phyloP scores from a whole-genome alignment of 1,140 invertebrate genomes.

The Periplaneta americana region DNA sequence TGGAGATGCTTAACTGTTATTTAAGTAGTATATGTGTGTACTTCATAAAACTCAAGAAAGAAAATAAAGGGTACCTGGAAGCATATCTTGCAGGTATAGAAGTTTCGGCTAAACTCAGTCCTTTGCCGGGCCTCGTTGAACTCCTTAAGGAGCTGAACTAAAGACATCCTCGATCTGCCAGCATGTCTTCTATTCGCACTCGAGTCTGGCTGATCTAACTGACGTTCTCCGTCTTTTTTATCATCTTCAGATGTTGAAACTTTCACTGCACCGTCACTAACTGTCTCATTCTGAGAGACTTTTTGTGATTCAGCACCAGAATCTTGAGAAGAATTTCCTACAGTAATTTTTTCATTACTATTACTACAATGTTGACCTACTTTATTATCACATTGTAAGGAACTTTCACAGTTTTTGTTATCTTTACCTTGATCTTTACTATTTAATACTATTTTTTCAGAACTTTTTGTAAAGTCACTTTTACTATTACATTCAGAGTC shows the following conservation, averaged over 20 bases:
- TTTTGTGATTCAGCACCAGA: neutral
- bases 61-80: neutral
- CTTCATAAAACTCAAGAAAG: no score
- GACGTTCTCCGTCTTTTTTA: neutral
- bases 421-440: neutral
- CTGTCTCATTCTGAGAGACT: neutral
- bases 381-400: neutral
- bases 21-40: no score
- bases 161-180: neutral
- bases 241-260: neutral
- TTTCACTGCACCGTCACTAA: neutral
- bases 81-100: constrained; percentile 35
- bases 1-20: no score
- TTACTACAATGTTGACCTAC: neutral
- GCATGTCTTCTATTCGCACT: neutral
- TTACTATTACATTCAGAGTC: neutral
- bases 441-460: neutral
- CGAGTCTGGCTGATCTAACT: neutral
- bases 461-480: neutral
- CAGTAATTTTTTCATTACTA: neutral
- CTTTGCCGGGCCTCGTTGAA: constrained; percentile 35
- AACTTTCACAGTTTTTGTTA: neutral
- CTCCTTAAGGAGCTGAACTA: constrained; percentile 30
- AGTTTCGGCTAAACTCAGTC: constrained; percentile 37
- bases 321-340: neutral